phyloP scores from a whole-genome alignment of 2,888 invertebrate genomes.

The Drosophila macrothrix region DNA sequence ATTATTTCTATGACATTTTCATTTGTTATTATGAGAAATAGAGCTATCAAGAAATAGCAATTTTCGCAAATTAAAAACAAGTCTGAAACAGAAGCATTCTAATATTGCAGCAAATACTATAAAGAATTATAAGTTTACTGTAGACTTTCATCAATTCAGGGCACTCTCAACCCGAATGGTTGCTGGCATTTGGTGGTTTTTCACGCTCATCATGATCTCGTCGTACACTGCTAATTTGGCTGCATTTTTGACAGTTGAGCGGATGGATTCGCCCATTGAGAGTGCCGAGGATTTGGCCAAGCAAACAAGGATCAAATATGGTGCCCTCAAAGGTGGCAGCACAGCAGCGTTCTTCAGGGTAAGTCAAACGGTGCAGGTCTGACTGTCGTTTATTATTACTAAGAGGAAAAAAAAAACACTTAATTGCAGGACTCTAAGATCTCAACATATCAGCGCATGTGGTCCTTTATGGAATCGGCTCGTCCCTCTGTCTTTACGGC shows the following conservation, averaged over 20 bases:
- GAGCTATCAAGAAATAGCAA: neutral
- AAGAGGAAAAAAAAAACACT: neutral
- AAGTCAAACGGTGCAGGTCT: neutral
- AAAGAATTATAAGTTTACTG: neutral
- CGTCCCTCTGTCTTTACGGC: conserved; percentile 94
- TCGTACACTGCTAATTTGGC: conserved; percentile 98
- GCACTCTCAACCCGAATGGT: conserved; percentile 85
- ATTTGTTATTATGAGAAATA: neutral
- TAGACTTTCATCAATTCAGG: conserved; percentile 59
- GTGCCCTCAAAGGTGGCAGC: conserved; percentile 95
- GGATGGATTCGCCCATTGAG: conserved; percentile 97
- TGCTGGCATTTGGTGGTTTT: conserved; percentile 97
- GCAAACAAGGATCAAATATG: conserved; percentile 98
- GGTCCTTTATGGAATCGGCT: conserved; percentile 96
- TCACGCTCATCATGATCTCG: conserved; percentile 97
- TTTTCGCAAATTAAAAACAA: neutral
- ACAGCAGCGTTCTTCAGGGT: conserved; percentile 98
- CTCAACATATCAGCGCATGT: conserved; percentile 97
- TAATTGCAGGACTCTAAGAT: conserved; percentile 93
- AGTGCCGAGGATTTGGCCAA: conserved; percentile 98
- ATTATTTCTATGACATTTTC: neutral
- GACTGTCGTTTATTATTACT: too few species aligned
- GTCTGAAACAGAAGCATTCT: neutral
- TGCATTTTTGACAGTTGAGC: conserved; percentile 95
- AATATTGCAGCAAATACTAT: neutral